Evolutionary conservation across 64 coral and sea anemone species (phyloP), one percentile per base, ranked within the genome.

Genomic region (Montipora foliosa): DNA sequence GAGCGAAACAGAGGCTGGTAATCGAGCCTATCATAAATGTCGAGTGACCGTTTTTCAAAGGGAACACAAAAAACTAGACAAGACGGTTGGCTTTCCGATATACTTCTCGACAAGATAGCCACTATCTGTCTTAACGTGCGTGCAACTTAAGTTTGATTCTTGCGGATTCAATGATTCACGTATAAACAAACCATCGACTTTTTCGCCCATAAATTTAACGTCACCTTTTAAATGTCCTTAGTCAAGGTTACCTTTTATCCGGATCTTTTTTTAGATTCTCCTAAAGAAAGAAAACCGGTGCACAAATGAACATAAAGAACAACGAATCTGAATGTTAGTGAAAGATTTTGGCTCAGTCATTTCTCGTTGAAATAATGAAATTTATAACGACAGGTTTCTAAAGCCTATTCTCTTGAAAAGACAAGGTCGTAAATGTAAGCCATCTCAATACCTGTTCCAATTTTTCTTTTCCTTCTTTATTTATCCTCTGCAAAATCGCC

Each of bases 401-500:
- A 37, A 37, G 37, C 37, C 37, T 37, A 37, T 17, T 8, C 8
- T 68, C 16, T 68, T 17, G 64, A 17, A 17, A 68, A 17, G 64
- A 14, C 4, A 68, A 68, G 20, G 37, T 17, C 8, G 14, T 13
- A n/a, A n/a, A 68, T 16, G 17, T 13, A 14, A 68, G 14, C 12
- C 15, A 16, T 0, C 19, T 78, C 4, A 79, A 57, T 76, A 99
- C 97, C 97, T 96, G 93, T 75, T 94, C 89, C 67, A 81, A 78
- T 47, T 87, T 94, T 21, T 75, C 91, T 92, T 89, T 96, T 60
- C 91, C 94, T 90, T 95, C 97, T 73, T 92, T 50, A 44, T 99
- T 93, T 7, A 94, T 92, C 86, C 93, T 95, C 17, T 91, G 88
- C 51, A 99, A 82, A 13, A 99, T 95, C 75, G 89, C 92, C 75